phyloP scores from a whole-genome alignment of 2,888 invertebrate species.

The Trissolcus japonicus region DNA sequence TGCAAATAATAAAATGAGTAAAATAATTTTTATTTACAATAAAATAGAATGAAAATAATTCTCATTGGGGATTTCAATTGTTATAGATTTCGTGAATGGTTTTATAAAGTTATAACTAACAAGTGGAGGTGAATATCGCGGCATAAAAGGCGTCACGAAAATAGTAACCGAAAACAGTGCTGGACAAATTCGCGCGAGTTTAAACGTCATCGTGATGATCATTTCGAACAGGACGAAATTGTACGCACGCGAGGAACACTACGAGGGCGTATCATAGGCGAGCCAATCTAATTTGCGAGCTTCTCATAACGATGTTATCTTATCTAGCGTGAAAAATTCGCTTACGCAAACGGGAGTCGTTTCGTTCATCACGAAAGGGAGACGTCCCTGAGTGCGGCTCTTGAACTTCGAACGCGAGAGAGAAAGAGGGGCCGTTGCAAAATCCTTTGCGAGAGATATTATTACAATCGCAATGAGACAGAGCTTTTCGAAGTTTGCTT shows the following conservation, averaged over 20 bases:
- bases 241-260: conserved; percentile 47
- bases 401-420: conserved; percentile 71
- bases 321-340: conserved; percentile 73
- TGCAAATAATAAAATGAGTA: background rate
- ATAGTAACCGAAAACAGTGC: conserved; percentile 17
- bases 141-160: background rate
- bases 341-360: conserved; percentile 66
- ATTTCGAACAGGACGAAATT: conserved; percentile 46
- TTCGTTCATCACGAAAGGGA: conserved; percentile 61
- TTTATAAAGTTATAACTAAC: too few relatives aligned
- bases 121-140: too few relatives aligned
- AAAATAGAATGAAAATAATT: too few relatives aligned
- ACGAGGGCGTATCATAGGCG: conserved; percentile 53
- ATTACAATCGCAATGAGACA: conserved; percentile 71
- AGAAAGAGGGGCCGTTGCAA: conserved; percentile 58
- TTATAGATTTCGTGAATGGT: too few relatives aligned
- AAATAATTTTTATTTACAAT: too few relatives aligned
- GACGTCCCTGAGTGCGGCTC: conserved; percentile 75
- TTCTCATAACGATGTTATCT: conserved; percentile 66
- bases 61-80: too few relatives aligned
- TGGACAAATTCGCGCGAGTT: conserved; percentile 26
- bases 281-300: conserved; percentile 50
- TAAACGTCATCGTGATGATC: conserved; percentile 35
- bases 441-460: conserved; percentile 71
- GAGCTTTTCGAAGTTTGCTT: conserved; percentile 56